phyloP scores from a whole-genome alignment of 2,113 vertebrate species.

The Caracal caracal region DNA sequence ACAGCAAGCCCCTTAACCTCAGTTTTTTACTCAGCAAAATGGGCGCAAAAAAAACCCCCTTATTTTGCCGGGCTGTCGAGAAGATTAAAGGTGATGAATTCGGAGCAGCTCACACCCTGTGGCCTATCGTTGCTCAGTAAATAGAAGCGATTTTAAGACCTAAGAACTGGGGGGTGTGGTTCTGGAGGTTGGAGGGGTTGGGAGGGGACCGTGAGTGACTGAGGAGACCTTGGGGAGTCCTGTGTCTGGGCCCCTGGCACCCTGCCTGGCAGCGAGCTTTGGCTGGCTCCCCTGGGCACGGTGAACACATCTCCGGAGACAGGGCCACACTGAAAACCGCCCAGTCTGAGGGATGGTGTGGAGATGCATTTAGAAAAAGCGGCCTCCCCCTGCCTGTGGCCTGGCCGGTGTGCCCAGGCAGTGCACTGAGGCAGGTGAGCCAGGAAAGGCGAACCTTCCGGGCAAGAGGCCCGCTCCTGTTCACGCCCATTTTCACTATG shows the following conservation, averaged over 20 bases:
- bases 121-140: neutral
- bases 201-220: neutral
- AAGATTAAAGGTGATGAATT: neutral
- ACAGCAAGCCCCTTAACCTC: neutral
- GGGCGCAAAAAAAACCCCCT: neutral
- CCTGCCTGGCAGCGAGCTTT: neutral
- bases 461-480: rapidly evolving
- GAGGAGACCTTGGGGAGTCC: neutral
- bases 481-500: too few species aligned
- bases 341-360: neutral
- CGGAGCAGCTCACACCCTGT: rapidly evolving
- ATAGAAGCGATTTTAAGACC: neutral
- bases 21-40: neutral
- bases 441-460: too few species aligned
- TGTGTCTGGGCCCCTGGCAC: neutral
- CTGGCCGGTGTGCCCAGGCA: neutral
- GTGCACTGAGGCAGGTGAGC: neutral
- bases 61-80: neutral
- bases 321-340: neutral
- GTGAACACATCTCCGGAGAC: neutral
- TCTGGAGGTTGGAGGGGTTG: neutral
- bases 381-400: too few species aligned
- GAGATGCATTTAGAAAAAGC: rapidly evolving
- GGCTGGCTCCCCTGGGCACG: neutral
- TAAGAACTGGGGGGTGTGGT: neutral